Evolutionary conservation across 2,797 vertebrate genomes (phyloP).

Genomic region (Sebastes trivittatus): DNA sequence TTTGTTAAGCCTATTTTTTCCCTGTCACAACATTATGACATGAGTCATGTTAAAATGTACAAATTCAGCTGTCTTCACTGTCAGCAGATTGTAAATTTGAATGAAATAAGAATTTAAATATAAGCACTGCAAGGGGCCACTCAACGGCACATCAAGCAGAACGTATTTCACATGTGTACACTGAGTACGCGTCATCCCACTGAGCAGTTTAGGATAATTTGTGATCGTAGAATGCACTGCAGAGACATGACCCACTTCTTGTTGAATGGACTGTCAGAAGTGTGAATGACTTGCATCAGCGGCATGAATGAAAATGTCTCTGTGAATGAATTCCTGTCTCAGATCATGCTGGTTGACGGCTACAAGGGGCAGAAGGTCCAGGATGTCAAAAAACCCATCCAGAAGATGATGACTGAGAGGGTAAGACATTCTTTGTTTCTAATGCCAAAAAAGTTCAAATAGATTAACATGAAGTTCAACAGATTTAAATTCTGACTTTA

Average conservation of each 20-base stretch:
- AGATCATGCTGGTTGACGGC: constrained; percentile 95
- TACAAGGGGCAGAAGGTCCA: constrained; percentile 95
- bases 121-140: neutral
- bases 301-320: neutral
- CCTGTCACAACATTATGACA: neutral
- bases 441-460: neutral
- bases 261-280: neutral
- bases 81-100: neutral
- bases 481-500: neutral
- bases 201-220: neutral
- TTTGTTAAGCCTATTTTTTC: neutral
- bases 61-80: neutral
- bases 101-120: neutral
- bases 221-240: neutral
- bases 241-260: neutral
- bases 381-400: constrained; percentile 94
- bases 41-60: neutral
- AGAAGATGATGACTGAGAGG: constrained; percentile 92
- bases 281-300: neutral
- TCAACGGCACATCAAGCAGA: neutral
- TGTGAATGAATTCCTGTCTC: constrained; percentile 18
- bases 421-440: constrained; percentile 68
- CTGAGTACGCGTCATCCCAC: neutral
- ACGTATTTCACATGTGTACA: neutral
- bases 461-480: neutral